Base-by-base conservation (phyloP, 2,113 vertebrate genomes). In the Mastomys natalensis region DNA sequence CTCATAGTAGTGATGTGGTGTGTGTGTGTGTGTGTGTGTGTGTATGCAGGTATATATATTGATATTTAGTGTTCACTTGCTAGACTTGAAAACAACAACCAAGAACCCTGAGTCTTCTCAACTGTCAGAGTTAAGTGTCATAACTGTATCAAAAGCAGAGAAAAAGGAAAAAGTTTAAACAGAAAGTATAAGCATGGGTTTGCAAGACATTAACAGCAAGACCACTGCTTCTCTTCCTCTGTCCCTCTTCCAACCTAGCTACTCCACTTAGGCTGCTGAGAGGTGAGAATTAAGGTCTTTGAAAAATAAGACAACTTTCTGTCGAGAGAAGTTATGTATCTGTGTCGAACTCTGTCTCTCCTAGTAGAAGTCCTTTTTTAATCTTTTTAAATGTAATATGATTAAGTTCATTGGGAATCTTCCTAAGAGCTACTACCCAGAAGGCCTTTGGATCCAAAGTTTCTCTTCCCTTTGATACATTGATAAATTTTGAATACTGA, bases 51-150 rank as follows among this genome's bases (percentile, higher is more conserved):
- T 34, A 19, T 53, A 3, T 78, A 51, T n/a, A 12, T 73, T 97
- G 87, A 80, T 9, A 40, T 91, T 95, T 96, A 74, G 26, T 62
- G 94, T 72, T 97, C 81, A 86, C 55, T 94, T 81, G 48, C 92
- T 70, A 68, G 70, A 92, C 64, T 80, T 29, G 37, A 34, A 77
- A 60, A 68, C 16, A 77, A 51, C 78, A 92, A 60, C 5, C 12
- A 45, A 70, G 58, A 72, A 3, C 26, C 88, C 60, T 76, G 53
- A 89, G 51, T 51, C 51, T 51, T 94, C 82, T 60, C 13, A 84
- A 1, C 29, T 91, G 29, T 94, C 68, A 77, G 43, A 48, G 19
- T 2, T 84, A 93, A 89, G n/a, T 89, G 15, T 70, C 19, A 43
- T 84, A 43, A 62, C 16, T 93, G 9, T 80, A 73, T 31, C 40